Evolutionary conservation across 1,140 invertebrate species (phyloP).

Genomic region (Archivesica marissinica): DNA sequence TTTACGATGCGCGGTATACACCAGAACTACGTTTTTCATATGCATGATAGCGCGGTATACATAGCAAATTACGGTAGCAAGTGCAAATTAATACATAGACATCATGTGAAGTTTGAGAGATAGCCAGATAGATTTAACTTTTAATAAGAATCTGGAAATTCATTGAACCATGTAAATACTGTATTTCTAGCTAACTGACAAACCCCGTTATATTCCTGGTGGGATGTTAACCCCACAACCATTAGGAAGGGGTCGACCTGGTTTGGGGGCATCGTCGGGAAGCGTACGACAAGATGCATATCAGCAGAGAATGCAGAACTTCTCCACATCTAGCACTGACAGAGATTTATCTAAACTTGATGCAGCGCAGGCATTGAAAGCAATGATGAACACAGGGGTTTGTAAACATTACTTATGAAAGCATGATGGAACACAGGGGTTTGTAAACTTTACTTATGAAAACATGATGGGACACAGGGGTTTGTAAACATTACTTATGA

Average conservation of each 20-base stretch:
- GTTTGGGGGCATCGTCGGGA: slow-evolving; percentile 18
- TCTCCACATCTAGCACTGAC: slow-evolving; percentile 60
- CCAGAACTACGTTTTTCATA: no score
- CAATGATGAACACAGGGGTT: slow-evolving; percentile 67
- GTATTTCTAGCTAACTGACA: slow-evolving; percentile 79
- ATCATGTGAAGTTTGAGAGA: no score
- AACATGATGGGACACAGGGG: not conserved
- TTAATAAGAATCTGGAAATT: no score
- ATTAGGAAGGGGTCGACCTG: slow-evolving; percentile 52
- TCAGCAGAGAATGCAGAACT: slow-evolving; percentile 78
- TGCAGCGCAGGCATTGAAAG: slow-evolving; percentile 70
- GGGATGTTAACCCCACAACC: slow-evolving; percentile 90
- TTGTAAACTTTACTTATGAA: no score
- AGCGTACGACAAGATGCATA: slow-evolving; percentile 82
- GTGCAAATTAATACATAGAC: no score
- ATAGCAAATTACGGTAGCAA: no score
- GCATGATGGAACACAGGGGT: no score
- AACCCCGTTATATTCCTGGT: slow-evolving; percentile 89
- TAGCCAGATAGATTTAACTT: no score
- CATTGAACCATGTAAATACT: no score
- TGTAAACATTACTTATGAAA: not conserved
- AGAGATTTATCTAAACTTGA: slow-evolving; percentile 70
- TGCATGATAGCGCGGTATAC: no score
- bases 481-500: no score
- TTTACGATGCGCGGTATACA: no score